A percentile compares a stretch with the other conserved stretches of the same genome.
These are phyloP conservation scores for Chirona hameri DNA, from an alignment of 2,888 invertebrate species.

Conservation along the genomic window DNA sequence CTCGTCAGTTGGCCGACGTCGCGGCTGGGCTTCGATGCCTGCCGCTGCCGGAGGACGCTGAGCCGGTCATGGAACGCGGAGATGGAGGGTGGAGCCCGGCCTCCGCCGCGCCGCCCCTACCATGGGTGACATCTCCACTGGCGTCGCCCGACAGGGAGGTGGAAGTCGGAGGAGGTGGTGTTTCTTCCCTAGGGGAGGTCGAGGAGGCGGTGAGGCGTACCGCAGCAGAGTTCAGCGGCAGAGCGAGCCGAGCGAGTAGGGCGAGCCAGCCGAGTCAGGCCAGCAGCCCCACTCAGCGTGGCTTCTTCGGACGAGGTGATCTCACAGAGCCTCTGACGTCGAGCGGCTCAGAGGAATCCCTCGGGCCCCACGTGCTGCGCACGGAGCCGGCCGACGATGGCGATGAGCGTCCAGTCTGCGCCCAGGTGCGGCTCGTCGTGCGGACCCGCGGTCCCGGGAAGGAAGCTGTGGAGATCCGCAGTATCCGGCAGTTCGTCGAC, in stretches of 20 bases:
- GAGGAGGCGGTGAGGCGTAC: neutral
- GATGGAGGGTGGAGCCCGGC: no score
- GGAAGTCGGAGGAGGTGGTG: no score
- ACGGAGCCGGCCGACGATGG: constrained; percentile 34
- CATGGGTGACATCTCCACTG: no score
- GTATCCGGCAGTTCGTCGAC: constrained; percentile 47
- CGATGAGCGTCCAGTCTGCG: constrained; percentile 43
- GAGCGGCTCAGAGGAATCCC: neutral
- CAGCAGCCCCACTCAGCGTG: no score
- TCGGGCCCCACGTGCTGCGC: neutral
- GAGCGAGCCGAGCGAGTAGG: neutral
- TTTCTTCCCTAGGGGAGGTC: neutral
- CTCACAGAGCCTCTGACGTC: neutral
- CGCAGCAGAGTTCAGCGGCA: neutral
- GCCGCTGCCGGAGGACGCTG: neutral
- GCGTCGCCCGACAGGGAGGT: neutral
- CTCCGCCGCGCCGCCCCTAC: no score
- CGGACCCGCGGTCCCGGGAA: constrained; percentile 52
- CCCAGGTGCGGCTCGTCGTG: constrained; percentile 54
- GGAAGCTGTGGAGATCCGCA: constrained; percentile 54
- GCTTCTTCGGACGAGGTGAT: neutral
- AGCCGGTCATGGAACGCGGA: neutral
- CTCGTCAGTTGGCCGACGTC: neutral
- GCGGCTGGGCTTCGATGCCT: neutral
- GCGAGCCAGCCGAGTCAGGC: neutral